These are phyloP conservation scores for Halictus rubicundus DNA, from an alignment of 1,140 invertebrate species.

Conservation along the genomic window DNA sequence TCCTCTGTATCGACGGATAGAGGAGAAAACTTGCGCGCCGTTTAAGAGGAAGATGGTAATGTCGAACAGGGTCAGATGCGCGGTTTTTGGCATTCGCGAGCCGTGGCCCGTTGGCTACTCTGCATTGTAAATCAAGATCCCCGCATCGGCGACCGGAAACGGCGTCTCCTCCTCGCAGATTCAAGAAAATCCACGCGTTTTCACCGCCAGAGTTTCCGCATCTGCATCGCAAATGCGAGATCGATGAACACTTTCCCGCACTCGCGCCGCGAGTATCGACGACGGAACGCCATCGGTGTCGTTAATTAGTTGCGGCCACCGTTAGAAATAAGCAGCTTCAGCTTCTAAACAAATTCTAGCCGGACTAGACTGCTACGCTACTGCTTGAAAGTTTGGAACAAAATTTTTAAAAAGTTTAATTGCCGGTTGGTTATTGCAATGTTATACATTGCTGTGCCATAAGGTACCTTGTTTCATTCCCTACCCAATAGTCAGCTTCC, in stretches of 20 bases:
- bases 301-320: too few species aligned
- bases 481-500: too few species aligned
- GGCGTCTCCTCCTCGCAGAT: neutral
- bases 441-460: too few species aligned
- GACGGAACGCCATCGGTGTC: too few species aligned
- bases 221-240: slow-evolving; percentile 24
- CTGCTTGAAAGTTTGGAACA: too few species aligned
- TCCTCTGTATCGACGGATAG: slow-evolving; percentile 33
- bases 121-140: slow-evolving; percentile 57
- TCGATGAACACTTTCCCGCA: neutral
- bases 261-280: too few species aligned
- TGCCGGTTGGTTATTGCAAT: too few species aligned
- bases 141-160: neutral
- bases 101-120: slow-evolving; percentile 17
- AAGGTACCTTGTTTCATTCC: too few species aligned
- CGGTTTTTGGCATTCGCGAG: neutral
- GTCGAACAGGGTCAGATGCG: slow-evolving; percentile 10
- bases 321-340: too few species aligned
- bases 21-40: slow-evolving; percentile 9
- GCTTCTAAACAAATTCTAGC: too few species aligned
- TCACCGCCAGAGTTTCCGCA: neutral
- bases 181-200: slow-evolving; percentile 39
- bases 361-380: too few species aligned
- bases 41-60: slow-evolving; percentile 58
- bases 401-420: too few species aligned